These are phyloP conservation scores for Machimus rusticus DNA, from an alignment of 2,888 invertebrate genomes.

Conservation along the genomic window DNA sequence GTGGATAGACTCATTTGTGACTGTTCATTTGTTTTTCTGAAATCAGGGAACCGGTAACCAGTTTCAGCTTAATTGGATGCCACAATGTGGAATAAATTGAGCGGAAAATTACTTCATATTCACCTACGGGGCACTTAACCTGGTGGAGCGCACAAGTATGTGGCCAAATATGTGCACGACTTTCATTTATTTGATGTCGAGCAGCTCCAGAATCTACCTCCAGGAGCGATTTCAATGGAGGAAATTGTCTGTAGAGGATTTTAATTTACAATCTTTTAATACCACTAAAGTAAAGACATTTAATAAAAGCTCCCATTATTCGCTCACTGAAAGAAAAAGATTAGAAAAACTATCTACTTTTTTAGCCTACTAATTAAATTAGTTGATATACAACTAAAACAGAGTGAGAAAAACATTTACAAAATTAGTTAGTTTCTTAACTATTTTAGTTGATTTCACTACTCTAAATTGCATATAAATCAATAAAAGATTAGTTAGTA, in stretches of 20 bases:
- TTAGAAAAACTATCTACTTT: no score
- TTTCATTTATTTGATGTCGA: not conserved
- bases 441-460: no score
- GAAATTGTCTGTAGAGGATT: not conserved
- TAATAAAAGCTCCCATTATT: not conserved
- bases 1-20: slow-evolving; percentile 25
- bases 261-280: not conserved
- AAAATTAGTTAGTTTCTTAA: no score
- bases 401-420: no score
- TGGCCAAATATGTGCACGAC: not conserved
- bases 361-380: no score
- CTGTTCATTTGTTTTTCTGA: slow-evolving; percentile 39
- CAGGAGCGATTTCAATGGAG: not conserved
- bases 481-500: no score
- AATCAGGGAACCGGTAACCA: slow-evolving; percentile 42
- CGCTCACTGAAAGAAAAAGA: no score
- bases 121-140: slow-evolving; percentile 46
- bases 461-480: no score
- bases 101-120: slow-evolving; percentile 63
- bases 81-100: slow-evolving; percentile 64
- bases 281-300: not conserved
- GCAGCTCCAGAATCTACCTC: not conserved
- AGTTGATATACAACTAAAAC: no score
- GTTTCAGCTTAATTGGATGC: slow-evolving; percentile 61
- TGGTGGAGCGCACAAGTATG: not conserved